Evolutionary conservation across 2,113 vertebrate genomes (phyloP).

Genomic region (Dicrurus megarhynchus): DNA sequence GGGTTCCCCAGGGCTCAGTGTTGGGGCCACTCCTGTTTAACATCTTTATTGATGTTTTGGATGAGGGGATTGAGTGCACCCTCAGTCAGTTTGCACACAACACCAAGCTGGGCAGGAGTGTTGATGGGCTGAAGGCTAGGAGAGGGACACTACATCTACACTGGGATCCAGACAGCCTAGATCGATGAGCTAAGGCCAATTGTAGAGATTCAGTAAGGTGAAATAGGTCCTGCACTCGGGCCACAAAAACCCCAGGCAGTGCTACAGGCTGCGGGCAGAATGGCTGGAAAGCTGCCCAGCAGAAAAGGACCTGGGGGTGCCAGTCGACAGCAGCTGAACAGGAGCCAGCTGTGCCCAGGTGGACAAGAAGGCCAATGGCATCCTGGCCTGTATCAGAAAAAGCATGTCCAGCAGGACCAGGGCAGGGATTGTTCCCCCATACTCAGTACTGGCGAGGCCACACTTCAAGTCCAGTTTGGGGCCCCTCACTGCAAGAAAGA

Average conservation of each 20-base stretch:
- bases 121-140: not conserved
- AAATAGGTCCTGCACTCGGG: not conserved
- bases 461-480: not conserved
- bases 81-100: not conserved
- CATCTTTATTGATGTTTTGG: not conserved
- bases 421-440: not conserved
- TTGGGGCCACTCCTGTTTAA: not conserved
- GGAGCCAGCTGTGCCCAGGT: not conserved
- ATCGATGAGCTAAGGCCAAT: rapidly evolving
- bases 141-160: not conserved
- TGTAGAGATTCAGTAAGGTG: not conserved
- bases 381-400: not conserved
- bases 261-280: not conserved
- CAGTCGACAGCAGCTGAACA: not conserved
- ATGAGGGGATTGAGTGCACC: not conserved
- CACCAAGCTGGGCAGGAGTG: not conserved
- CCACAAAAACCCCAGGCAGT: not conserved
- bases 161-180: not conserved
- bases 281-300: not conserved
- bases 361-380: not conserved
- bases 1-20: not conserved
- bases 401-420: not conserved
- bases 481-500: not conserved
- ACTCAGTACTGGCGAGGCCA: not conserved
- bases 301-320: not conserved